A percentile compares a stretch with the other conserved stretches of the same genome.
These are phyloP conservation scores for Amphipyra tragopoginis DNA, from an alignment of 2,888 invertebrate species.

Conservation along the genomic window DNA sequence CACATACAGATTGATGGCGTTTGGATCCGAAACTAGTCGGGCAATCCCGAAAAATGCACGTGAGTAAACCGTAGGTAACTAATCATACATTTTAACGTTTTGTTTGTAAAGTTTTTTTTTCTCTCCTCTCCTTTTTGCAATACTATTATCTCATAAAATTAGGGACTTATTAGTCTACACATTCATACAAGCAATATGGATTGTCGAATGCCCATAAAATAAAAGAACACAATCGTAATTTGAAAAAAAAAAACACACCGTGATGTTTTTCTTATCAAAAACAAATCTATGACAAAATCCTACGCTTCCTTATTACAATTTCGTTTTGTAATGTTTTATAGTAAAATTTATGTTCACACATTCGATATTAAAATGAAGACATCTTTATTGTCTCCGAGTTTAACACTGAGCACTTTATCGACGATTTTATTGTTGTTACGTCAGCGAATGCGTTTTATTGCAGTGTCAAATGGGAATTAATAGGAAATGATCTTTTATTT, in stretches of 20 bases:
- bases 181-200: too few species aligned
- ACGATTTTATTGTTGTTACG: constrained; percentile 47
- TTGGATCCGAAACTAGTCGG: too few species aligned
- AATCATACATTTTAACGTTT: too few species aligned
- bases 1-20: too few species aligned
- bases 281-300: background rate
- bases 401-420: constrained; percentile 43
- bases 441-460: constrained; percentile 58
- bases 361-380: constrained; percentile 40
- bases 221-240: too few species aligned
- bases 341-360: constrained; percentile 21
- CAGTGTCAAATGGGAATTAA: constrained; percentile 16
- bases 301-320: background rate
- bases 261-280: background rate
- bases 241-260: background rate
- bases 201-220: too few species aligned
- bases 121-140: too few species aligned
- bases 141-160: too few species aligned
- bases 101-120: too few species aligned
- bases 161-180: too few species aligned
- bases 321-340: constrained; percentile 30
- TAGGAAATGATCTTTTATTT: constrained; percentile 32
- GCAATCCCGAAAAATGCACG: too few species aligned
- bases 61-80: too few species aligned
- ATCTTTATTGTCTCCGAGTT: constrained; percentile 37